Conservation (phyloP, 2,888 invertebrate species). For the Hypercompe scribonia region DNA sequence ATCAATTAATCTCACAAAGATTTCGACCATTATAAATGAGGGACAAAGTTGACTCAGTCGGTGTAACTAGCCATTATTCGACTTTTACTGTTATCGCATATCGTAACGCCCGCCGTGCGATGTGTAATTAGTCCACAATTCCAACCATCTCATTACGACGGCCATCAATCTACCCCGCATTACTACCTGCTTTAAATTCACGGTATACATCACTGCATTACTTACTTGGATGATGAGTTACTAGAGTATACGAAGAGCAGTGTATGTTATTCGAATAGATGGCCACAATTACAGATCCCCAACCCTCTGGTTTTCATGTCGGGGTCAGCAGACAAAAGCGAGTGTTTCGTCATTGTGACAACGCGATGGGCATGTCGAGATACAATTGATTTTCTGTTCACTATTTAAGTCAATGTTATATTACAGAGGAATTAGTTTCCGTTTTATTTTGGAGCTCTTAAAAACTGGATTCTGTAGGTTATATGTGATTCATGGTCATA, state of each 20-base stretch:
- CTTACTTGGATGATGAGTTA: background rate
- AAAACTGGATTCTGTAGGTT: background rate
- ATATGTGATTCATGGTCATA: background rate
- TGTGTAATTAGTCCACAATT: constrained; percentile 79
- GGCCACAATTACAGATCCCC: constrained; percentile 15
- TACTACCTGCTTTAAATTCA: constrained; percentile 13
- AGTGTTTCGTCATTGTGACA: constrained; percentile 68
- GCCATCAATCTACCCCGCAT: constrained; percentile 38
- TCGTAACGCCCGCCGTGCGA: constrained; percentile 73
- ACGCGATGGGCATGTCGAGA: constrained; percentile 69
- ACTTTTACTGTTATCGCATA: constrained; percentile 84
- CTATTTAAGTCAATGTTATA: constrained; percentile 61
- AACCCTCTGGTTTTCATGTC: constrained; percentile 60
- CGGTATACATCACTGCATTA: constrained; percentile 42
- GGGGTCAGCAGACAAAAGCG: constrained; percentile 67
- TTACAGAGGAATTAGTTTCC: constrained; percentile 54
- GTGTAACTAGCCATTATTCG: constrained; percentile 73
- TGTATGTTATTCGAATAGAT: constrained; percentile 40
- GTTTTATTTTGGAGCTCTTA: constrained; percentile 31
- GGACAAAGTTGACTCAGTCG: constrained; percentile 76
- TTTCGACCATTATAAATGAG: constrained; percentile 71
- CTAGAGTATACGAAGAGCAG: constrained; percentile 34
- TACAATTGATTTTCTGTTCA: constrained; percentile 72
- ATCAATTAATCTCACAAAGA: constrained; percentile 66
- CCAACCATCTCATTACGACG: constrained; percentile 60